Evolutionary conservation across 2,113 vertebrate species (phyloP), one percentile per base, ranked within the genome.

Genomic region (Ginglymostoma cirratum): DNA sequence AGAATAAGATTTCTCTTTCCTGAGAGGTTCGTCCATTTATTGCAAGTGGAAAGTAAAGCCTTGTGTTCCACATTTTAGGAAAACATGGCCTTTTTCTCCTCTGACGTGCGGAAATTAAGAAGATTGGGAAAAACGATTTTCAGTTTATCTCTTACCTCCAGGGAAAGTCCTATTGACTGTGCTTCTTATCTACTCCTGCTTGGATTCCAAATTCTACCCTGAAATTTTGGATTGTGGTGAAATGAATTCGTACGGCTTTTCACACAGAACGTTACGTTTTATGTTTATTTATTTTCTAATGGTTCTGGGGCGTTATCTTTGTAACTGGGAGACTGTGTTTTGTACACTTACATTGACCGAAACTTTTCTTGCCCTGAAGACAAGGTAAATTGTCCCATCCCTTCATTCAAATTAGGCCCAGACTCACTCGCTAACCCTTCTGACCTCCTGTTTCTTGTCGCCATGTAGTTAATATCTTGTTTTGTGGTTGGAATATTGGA

Each of bases 131-230:
- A 45, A 96, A 96, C 96, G 96, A 96, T 98, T 97, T 98, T 98
- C 97, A 96, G 96, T 98, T 98, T 98, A 98, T 98, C 97, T 98
- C 96, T 96, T 96, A 65, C 97, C 96, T 97, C 97, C 97, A 97
- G 97, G 97, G 96, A 96, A 96, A 96, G 96, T 96, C 65, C 97
- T 97, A 97, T 97, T 97, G 96, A 97, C 97, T 97, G 96, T 97
- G 97, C 97, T 96, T 96, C 97, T 98, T 98, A 98, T 98, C 98
- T 96, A 96, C 97, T 96, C 97, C 97, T 97, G 96, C 96, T 98
- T 98, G 98, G 61, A 38, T 92, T 24, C 61, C 19, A 67, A 21
- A 66, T 66, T 38, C 34, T 66, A 34, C 89, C 89, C 7, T 93
- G 55, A 93, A 66, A 93, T 0, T 89, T 95, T 96, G 96, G 96